Evolutionary conservation across 2,113 vertebrate genomes (phyloP).

Genomic region (Cavia aperea): DNA sequence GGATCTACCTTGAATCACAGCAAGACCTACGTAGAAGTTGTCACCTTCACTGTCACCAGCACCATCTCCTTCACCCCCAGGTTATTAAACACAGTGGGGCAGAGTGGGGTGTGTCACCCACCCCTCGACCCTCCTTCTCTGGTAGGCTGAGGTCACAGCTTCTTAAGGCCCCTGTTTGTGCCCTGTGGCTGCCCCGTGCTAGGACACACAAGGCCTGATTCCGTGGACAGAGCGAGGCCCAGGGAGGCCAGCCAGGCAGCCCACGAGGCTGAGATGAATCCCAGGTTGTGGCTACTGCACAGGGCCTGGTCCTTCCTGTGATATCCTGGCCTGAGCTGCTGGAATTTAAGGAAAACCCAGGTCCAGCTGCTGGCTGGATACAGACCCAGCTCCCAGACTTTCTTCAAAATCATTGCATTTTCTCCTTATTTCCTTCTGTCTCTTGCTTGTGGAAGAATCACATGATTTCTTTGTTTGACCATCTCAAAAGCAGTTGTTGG

Average conservation of each 20-base stretch:
- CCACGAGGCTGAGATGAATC: neutral
- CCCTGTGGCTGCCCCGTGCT: fast-evolving
- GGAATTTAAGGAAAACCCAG: neutral
- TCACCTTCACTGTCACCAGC: neutral
- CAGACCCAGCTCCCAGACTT: neutral
- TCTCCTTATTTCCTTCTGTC: neutral
- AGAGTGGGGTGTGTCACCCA: neutral
- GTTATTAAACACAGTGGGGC: neutral
- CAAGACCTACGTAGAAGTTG: neutral
- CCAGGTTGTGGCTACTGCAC: fast-evolving
- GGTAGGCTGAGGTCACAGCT: fast-evolving
- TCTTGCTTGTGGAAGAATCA: neutral
- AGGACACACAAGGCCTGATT: neutral
- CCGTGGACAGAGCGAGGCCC: neutral
- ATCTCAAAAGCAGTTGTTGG: neutral
- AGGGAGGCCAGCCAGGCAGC: neutral
- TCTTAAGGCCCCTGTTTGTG: neutral
- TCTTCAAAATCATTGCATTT: neutral
- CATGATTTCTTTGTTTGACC: neutral
- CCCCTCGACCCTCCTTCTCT: neutral
- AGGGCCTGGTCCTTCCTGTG: neutral
- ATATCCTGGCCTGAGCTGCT: neutral
- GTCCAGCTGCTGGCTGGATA: neutral
- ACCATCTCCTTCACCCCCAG: neutral
- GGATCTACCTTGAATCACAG: constrained; percentile 2